Percentiles rank a stretch among this genome's conserved stretches.
These are phyloP conservation scores for Elachura formosa DNA, from an alignment of 2,113 vertebrate species.

Conservation along the genomic window DNA sequence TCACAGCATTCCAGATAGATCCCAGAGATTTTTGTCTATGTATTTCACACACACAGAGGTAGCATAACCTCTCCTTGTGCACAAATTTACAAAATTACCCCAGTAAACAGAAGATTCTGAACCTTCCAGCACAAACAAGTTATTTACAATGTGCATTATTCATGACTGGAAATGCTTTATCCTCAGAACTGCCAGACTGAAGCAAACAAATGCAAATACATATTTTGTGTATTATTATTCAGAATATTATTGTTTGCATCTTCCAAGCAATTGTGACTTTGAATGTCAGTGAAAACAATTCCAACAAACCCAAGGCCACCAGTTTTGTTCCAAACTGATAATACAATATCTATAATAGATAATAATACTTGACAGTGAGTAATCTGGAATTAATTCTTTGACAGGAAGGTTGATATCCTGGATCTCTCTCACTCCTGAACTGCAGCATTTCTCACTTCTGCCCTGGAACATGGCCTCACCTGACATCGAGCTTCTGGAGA, in stretches of 20 bases:
- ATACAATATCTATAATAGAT: too few relatives aligned
- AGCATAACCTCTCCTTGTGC: neutral
- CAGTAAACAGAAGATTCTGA: neutral
- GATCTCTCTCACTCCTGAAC: neutral
- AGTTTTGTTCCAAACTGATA: neutral
- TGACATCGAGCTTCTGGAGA: slow-evolving; percentile 87
- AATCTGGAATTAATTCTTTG: neutral
- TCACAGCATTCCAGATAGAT: neutral
- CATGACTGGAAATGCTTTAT: neutral
- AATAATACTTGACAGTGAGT: neutral
- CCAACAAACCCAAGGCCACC: neutral
- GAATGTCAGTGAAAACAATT: neutral
- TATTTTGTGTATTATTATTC: neutral
- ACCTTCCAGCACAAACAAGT: neutral
- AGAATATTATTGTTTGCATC: neutral
- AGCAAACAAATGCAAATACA: neutral
- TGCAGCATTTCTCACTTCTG: neutral
- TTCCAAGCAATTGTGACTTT: neutral
- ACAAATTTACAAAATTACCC: neutral
- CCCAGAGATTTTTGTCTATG: neutral
- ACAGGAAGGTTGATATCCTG: neutral
- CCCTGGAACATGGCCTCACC: slow-evolving; percentile 37
- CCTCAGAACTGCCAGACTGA: neutral
- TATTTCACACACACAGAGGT: neutral
- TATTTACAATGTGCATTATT: neutral